These are phyloP conservation scores for Megalops cyprinoides DNA, from an alignment of 2,797 vertebrate genomes.

Conservation along the genomic window DNA sequence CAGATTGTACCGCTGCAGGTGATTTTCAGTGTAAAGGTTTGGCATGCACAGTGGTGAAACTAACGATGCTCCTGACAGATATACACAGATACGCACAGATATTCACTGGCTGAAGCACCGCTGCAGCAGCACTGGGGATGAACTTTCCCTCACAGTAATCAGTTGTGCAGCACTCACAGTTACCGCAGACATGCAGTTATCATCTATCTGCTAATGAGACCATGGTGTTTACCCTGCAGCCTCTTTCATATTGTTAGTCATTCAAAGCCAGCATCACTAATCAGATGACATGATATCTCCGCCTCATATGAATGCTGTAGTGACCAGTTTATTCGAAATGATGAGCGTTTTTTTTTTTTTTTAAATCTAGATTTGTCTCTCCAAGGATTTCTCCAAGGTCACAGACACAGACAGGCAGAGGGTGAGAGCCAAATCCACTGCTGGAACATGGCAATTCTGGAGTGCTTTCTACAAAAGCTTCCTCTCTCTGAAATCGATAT, in stretches of 20 bases:
- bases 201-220: constrained; percentile 31
- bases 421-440: neutral
- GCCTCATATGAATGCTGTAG: neutral
- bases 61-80: constrained; percentile 6
- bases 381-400: neutral
- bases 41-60: neutral
- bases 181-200: constrained; percentile 24
- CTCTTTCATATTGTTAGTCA: neutral
- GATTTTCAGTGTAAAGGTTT: constrained; percentile 38
- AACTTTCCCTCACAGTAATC: too few relatives aligned
- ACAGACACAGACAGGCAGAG: neutral
- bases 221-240: constrained; percentile 27
- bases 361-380: too few relatives aligned
- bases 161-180: too few relatives aligned
- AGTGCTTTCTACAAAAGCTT: neutral
- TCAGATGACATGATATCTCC: neutral
- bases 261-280: neutral
- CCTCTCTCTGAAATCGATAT: constrained; percentile 56
- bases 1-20: constrained; percentile 46
- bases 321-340: too few relatives aligned
- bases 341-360: too few relatives aligned
- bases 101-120: neutral
- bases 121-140: neutral
- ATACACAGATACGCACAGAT: too few relatives aligned
- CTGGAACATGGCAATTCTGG: neutral